These are phyloP conservation scores for Orthonyx spaldingii DNA, from an alignment of 2,113 vertebrate species.

Conservation along the genomic window DNA sequence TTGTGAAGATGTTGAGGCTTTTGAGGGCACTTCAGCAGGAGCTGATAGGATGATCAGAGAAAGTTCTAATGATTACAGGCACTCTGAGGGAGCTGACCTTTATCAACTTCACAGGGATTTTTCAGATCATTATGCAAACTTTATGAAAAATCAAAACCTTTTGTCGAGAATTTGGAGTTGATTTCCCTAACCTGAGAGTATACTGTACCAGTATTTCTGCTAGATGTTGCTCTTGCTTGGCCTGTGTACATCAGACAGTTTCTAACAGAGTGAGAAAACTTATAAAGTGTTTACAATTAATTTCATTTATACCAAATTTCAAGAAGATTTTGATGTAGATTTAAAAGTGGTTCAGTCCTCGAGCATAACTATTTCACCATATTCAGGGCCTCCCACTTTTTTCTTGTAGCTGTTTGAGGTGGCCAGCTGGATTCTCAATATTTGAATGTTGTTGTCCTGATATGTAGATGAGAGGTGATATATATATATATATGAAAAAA, in stretches of 20 bases:
- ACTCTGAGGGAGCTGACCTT: neutral
- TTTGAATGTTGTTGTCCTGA: neutral
- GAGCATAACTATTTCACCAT: neutral
- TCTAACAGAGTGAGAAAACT: neutral
- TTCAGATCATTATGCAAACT: neutral
- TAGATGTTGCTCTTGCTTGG: neutral
- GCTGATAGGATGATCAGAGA: neutral
- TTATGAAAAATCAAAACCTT: neutral
- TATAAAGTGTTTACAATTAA: neutral
- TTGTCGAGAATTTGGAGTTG: neutral
- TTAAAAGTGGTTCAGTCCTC: neutral
- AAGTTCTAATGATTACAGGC: neutral
- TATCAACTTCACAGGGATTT: neutral
- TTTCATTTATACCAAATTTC: neutral
- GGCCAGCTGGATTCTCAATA: fast-evolving
- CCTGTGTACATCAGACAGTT: neutral
- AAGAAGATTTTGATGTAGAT: neutral
- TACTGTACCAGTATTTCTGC: neutral
- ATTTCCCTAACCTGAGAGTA: neutral
- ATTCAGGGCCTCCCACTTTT: neutral
- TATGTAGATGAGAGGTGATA: neutral
- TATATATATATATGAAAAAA: neutral
- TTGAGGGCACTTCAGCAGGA: neutral
- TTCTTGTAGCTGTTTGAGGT: neutral
- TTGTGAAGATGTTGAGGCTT: neutral